A percentile compares a stretch with the other conserved stretches of the same genome.
Conservation (phyloP, 1,140 invertebrate genomes). For the Zelostemma sp. region DNA sequence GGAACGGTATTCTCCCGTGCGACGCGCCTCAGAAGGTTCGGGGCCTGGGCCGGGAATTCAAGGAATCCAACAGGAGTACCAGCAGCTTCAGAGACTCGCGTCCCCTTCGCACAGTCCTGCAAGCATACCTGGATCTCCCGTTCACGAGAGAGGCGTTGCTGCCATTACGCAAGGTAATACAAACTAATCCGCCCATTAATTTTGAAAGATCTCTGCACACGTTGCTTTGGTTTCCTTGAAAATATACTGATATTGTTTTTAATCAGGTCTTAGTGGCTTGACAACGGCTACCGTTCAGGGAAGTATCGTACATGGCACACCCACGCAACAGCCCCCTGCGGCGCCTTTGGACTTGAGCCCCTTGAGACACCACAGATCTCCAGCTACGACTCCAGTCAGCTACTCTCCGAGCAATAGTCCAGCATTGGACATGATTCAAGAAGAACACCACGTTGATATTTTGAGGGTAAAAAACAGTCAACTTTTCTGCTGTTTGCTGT, state of each 20-base stretch:
- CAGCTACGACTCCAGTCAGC: constrained; percentile 69
- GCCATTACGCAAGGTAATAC: constrained; percentile 85
- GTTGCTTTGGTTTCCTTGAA: no score
- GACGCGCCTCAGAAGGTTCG: constrained; percentile 87
- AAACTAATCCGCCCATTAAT: no score
- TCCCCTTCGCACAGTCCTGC: constrained; percentile 72
- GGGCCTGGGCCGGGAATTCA: constrained; percentile 72
- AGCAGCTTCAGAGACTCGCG: constrained; percentile 75
- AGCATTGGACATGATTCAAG: constrained; percentile 88
- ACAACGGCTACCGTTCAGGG: constrained; percentile 65
- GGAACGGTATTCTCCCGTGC: constrained; percentile 90
- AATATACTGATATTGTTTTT: no score
- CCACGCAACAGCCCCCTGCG: constrained; percentile 64
- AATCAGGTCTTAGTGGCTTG: constrained; percentile 63
- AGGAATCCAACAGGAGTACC: constrained; percentile 80
- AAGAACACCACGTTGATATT: constrained; percentile 77
- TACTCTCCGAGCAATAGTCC: constrained; percentile 73
- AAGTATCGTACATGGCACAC: constrained; percentile 69
- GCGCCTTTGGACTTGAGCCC: constrained; percentile 67
- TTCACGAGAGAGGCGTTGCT: constrained; percentile 76
- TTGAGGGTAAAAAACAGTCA: constrained; percentile 59
- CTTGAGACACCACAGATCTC: constrained; percentile 67
- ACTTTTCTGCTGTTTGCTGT: no score
- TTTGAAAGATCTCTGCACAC: background rate
- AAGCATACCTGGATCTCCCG: constrained; percentile 76